Evolutionary conservation across 2,888 invertebrate species (phyloP).

Genomic region (Melanostoma mellinum): DNA sequence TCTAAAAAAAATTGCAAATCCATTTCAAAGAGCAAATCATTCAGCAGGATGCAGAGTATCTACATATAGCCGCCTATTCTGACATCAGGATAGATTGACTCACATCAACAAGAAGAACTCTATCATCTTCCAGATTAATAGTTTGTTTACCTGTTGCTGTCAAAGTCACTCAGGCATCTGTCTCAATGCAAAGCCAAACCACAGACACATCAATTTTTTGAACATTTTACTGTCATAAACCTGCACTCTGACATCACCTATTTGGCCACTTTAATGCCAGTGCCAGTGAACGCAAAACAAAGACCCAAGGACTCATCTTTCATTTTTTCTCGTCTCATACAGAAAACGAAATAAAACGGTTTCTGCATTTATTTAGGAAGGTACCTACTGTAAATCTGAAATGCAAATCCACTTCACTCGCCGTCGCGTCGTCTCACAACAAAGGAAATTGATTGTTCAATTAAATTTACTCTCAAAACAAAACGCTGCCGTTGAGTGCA

Average conservation of each 20-base stretch:
- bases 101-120: conserved; percentile 1
- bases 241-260: conserved; percentile 57
- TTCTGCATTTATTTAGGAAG: background rate
- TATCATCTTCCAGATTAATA: conserved; percentile 38
- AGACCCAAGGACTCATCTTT: conserved; percentile 31
- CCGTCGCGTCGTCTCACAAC: conserved; percentile 33
- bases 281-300: conserved; percentile 26
- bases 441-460: conserved; percentile 70
- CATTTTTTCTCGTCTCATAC: background rate
- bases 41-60: background rate
- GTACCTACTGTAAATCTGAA: conserved; percentile 59
- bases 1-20: background rate
- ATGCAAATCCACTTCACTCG: conserved; percentile 56
- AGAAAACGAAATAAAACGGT: background rate
- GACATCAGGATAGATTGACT: conserved; percentile 4
- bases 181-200: conserved; percentile 50
- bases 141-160: conserved; percentile 40
- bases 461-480: conserved; percentile 58
- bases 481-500: conserved; percentile 5
- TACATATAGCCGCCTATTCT: background rate
- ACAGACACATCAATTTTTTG: conserved; percentile 43
- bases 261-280: conserved; percentile 21
- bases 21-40: background rate
- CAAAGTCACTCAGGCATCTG: conserved; percentile 55
- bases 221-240: conserved; percentile 55